A percentile compares a stretch with the other conserved stretches of the same genome.
Conservation (phyloP, 2,888 invertebrate genomes). For the Sycophila texana region DNA sequence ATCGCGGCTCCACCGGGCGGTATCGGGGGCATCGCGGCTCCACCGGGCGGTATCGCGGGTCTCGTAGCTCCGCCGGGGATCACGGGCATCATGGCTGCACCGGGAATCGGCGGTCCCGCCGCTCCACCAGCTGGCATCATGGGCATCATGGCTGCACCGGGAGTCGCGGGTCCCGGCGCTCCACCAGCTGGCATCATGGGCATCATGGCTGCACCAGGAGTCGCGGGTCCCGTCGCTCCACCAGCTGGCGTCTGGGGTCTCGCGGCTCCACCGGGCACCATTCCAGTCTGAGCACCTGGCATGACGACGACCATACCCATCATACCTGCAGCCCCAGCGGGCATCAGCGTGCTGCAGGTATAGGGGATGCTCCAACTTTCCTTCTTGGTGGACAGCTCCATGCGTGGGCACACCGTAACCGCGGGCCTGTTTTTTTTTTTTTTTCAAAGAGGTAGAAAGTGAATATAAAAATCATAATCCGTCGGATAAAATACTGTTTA, state of each 20-base stretch:
- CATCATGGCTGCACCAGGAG: constrained; percentile 3
- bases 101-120: not conserved
- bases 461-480: no score
- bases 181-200: constrained; percentile 9
- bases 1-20: not conserved
- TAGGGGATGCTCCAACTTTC: constrained; percentile 68
- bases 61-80: not conserved
- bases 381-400: constrained; percentile 64
- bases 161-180: not conserved
- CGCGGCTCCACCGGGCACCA: no score
- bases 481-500: no score
- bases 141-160: not conserved
- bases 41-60: not conserved
- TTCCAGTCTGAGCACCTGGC: not conserved
- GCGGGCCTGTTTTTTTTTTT: constrained; percentile 34
- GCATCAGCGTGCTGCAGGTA: constrained; percentile 56
- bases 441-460: no score
- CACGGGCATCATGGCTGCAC: not conserved
- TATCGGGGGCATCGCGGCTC: not conserved
- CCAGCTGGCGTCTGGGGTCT: no score
- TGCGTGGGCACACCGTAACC: constrained; percentile 65
- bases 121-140: constrained; percentile 3
- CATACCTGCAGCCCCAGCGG: no score
- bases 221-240: not conserved
- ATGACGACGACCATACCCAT: no score